Evolutionary conservation across 2,113 vertebrate species (phyloP), one percentile per base, ranked within the genome.

Genomic region (Sprattus sprattus): DNA sequence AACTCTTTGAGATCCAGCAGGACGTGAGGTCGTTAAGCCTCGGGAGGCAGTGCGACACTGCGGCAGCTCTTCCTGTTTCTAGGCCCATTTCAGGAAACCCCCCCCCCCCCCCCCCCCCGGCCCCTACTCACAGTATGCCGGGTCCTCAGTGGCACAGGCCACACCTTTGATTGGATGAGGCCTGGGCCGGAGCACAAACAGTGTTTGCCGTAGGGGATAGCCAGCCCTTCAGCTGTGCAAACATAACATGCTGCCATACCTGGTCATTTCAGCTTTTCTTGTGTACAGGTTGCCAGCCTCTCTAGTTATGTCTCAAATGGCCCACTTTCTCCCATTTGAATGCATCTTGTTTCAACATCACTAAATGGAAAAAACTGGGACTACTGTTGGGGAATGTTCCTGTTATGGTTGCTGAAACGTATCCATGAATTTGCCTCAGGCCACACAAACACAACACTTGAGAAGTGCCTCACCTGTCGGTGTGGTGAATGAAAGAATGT

Each of bases 191-290:
- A 54, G 86, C 64, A 91, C 86, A 88, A 85, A 85, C 71, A 78
- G 83, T 80, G 86, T 45, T 85, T 22, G 13, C 50, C 0, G 4
- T 0, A 32, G 6, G 80, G 78, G 82, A 84, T 81, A 45, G 81
- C 84, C 81, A 45, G 81, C 84, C 57, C 83, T 83, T 78, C 89
- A 94, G 92, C 92, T 93, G 90, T 90, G 83, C 89, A 92, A 89
- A 92, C 90, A 87, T 85, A 85, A 89, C 91, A 90, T 90, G 82
- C 78, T 80, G 46, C 81, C 54, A 28, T 86, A 82, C 81, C 87
- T 83, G 57, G 28, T 32, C 4, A 28, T 16, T 39, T n/a, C 83
- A 47, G 25, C 75, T 20, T 86, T 46, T 46, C 45, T 22, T 81
- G n/a, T 84, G 82, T 86, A 86, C 60, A 60, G 25, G 10, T 82